phyloP scores from a whole-genome alignment of 2,113 vertebrate genomes.

The Syrrhaptes paradoxus region DNA sequence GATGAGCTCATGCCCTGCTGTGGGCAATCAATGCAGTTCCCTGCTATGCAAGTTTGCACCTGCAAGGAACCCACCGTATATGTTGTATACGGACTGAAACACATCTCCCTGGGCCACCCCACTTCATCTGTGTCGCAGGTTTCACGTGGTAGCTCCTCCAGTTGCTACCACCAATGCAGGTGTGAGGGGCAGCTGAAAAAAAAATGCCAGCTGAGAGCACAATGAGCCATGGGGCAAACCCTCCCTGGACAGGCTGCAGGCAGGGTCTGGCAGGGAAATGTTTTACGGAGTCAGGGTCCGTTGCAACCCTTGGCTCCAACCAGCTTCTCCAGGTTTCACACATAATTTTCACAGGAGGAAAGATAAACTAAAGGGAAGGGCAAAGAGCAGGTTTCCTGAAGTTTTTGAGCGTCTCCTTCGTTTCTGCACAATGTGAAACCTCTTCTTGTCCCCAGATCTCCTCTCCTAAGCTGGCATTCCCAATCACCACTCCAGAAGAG shows the following conservation, averaged over 20 bases:
- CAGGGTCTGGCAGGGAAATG: not conserved
- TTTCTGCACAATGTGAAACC: not conserved
- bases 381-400: not conserved
- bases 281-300: not conserved
- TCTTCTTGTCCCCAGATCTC: not conserved
- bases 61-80: rapidly evolving
- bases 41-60: not conserved
- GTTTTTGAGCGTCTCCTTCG: not conserved
- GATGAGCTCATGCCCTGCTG: not conserved
- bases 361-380: not conserved
- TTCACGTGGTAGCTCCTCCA: not conserved
- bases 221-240: not conserved
- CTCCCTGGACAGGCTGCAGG: not conserved
- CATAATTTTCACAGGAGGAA: not conserved
- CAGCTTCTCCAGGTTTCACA: conserved; percentile 19
- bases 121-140: not conserved
- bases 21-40: not conserved
- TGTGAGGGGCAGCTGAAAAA: not conserved
- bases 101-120: not conserved
- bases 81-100: rapidly evolving
- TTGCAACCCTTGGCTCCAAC: not conserved
- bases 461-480: not conserved
- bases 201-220: not conserved
- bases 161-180: not conserved
- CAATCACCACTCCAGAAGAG: not conserved